Conservation (phyloP, 2,888 invertebrate species). For the Pristionchus entomophagus region DNA sequence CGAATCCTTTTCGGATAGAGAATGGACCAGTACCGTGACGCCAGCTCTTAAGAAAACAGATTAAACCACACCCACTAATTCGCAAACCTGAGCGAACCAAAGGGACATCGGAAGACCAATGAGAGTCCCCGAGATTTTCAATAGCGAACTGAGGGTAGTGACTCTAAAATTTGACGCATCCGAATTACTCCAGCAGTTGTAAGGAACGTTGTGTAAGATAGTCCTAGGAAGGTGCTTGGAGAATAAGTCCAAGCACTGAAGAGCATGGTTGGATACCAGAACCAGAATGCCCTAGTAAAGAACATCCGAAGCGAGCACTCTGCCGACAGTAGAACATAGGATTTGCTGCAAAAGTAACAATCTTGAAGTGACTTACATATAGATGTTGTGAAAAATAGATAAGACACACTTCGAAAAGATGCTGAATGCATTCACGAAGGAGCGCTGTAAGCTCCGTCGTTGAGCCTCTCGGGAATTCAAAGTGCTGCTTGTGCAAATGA, state of each 20-base stretch:
- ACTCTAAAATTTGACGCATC: not conserved
- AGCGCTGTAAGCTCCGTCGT: too few species aligned
- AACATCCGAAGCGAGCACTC: not conserved
- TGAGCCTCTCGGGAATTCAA: too few species aligned
- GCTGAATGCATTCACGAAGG: too few species aligned
- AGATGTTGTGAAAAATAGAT: too few species aligned
- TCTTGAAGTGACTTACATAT: too few species aligned
- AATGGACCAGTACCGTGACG: not conserved
- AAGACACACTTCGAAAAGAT: too few species aligned
- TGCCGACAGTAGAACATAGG: not conserved
- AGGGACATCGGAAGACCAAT: not conserved
- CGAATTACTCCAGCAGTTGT: not conserved
- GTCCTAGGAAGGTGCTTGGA: not conserved
- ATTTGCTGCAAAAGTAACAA: not conserved
- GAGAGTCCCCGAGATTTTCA: not conserved
- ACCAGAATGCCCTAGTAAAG: not conserved
- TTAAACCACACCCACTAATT: not conserved
- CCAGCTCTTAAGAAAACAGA: not conserved
- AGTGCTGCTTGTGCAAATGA: not conserved
- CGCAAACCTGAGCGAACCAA: conserved; percentile 2
- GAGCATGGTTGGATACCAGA: not conserved
- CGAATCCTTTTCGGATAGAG: not conserved
- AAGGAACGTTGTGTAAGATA: not conserved
- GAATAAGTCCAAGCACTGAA: not conserved
- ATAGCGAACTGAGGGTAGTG: not conserved